Conservation (phyloP, 2,888 invertebrate species). For the Tetropium fuscum region DNA sequence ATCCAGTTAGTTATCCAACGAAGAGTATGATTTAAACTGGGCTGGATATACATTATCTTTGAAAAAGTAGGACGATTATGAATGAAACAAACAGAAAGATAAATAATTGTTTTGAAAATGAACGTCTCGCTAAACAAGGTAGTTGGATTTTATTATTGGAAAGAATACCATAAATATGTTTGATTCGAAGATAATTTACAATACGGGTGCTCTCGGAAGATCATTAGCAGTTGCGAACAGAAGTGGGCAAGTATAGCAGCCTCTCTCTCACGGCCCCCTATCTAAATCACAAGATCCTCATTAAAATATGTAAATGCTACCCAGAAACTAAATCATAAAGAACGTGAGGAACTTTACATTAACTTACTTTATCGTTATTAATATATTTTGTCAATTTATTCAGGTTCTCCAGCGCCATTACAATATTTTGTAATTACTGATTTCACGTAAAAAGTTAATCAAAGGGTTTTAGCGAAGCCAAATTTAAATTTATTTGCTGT, state of each 20-base stretch:
- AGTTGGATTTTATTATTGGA: conserved; percentile 32
- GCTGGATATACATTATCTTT: conserved; percentile 10
- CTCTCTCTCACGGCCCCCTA: conserved; percentile 42
- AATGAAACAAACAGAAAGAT: conserved; percentile 41
- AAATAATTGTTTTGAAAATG: conserved; percentile 39
- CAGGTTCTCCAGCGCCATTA: conserved; percentile 29
- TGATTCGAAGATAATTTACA: conserved; percentile 52
- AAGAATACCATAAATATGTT: conserved; percentile 39
- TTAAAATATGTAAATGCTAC: conserved; percentile 62
- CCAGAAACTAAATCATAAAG: conserved; percentile 59
- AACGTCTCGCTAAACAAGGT: conserved; percentile 30
- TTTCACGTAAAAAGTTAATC: conserved; percentile 2
- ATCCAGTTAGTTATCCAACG: conserved; percentile 23
- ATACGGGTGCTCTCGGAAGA: conserved; percentile 47
- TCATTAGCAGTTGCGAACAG: conserved; percentile 47
- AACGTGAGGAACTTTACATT: conserved; percentile 57
- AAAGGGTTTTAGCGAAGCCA: not conserved
- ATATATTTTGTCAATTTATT: conserved; percentile 42
- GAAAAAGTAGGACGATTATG: conserved; percentile 37
- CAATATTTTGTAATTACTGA: conserved; percentile 29
- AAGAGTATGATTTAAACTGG: conserved; percentile 16
- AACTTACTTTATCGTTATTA: conserved; percentile 51
- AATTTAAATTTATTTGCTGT: not conserved
- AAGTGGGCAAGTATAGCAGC: conserved; percentile 21
- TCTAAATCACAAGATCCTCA: conserved; percentile 57